Percentiles rank a stretch among this genome's conserved stretches.
Conservation (phyloP, 2,888 invertebrate species). For the Lamellibrachia columna region DNA sequence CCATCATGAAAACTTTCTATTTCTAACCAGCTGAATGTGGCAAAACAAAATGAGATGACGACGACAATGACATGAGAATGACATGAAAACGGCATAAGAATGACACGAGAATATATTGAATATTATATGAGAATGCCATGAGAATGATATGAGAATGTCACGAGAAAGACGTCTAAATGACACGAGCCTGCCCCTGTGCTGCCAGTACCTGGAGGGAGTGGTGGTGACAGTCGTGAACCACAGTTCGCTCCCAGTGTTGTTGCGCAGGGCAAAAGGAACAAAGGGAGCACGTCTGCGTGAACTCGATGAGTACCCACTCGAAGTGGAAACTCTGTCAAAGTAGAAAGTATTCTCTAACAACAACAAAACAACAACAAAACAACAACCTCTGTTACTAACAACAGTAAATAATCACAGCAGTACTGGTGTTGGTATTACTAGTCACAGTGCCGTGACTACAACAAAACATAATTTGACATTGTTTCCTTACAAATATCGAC, state of each 20-base stretch:
- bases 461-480: no score
- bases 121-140: background rate
- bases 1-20: no score
- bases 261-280: constrained; percentile 91
- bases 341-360: background rate
- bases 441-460: background rate
- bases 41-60: background rate
- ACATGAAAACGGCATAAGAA: background rate
- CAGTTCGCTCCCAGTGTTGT: constrained; percentile 87
- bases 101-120: background rate
- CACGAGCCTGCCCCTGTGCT: background rate
- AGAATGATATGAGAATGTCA: background rate
- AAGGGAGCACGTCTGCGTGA: constrained; percentile 83
- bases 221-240: constrained; percentile 84
- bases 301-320: constrained; percentile 22
- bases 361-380: background rate
- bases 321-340: constrained; percentile 6
- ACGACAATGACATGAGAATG: background rate
- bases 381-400: background rate
- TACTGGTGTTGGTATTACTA: background rate
- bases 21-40: no score
- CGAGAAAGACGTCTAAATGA: background rate
- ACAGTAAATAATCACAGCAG: background rate
- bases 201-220: constrained; percentile 58
- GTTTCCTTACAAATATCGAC: no score